Evolutionary conservation across 2,797 vertebrate genomes (phyloP).

Genomic region (Setipinna tenuifilis): DNA sequence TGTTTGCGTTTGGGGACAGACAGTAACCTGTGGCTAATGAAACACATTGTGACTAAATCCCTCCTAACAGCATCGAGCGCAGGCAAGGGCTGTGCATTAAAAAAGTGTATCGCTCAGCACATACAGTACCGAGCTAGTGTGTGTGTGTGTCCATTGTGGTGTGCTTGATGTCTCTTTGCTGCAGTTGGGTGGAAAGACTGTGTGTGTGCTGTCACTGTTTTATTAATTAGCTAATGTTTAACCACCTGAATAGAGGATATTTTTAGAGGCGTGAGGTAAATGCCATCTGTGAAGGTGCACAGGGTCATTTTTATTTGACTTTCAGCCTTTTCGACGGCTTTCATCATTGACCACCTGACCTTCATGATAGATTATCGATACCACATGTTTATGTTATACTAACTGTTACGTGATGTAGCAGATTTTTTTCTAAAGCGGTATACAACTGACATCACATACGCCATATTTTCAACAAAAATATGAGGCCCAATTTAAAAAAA

Average conservation of each 20-base stretch:
- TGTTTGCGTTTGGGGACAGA: slow-evolving; percentile 13
- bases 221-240: slow-evolving; percentile 6
- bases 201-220: not conserved
- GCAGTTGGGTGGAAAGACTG: not conserved
- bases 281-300: not conserved
- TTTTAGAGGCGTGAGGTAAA: not conserved
- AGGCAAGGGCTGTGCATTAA: not conserved
- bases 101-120: slow-evolving; percentile 2
- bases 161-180: not conserved
- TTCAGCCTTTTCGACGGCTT: not conserved
- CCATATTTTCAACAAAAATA: too few species aligned
- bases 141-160: not conserved
- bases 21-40: slow-evolving; percentile 26
- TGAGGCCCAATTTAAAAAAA: too few species aligned
- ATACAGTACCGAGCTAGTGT: too few species aligned
- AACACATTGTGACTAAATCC: slow-evolving; percentile 24
- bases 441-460: too few species aligned
- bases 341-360: not conserved
- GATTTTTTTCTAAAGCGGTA: too few species aligned
- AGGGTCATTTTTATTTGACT: slow-evolving; percentile 10
- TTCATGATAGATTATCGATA: not conserved
- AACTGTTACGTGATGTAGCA: too few species aligned
- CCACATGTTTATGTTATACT: not conserved
- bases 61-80: not conserved
- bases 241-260: not conserved